A percentile compares a stretch with the other conserved stretches of the same genome.
Conservation (phyloP, 2,888 invertebrate genomes). For the Nudaria mundana region DNA sequence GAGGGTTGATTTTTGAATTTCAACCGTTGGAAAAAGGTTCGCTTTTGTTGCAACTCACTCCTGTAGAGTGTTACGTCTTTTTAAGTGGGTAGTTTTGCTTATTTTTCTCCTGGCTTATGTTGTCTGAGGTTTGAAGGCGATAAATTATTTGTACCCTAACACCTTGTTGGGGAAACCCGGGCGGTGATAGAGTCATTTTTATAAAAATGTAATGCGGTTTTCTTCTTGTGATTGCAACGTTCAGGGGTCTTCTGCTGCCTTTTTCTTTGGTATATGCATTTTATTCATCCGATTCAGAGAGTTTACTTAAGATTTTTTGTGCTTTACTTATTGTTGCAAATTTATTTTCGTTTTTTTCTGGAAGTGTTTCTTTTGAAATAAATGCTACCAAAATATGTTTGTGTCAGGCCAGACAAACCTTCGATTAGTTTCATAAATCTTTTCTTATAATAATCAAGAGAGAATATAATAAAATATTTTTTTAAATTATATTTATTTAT, state of each 20-base stretch:
- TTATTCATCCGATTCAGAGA: not conserved
- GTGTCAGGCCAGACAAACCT: too few species aligned
- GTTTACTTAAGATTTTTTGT: not conserved
- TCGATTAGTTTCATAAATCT: too few species aligned
- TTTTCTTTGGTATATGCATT: not conserved
- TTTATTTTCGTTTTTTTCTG: too few species aligned
- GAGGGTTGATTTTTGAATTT: slow-evolving; percentile 61
- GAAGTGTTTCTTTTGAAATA: too few species aligned
- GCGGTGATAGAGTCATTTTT: slow-evolving; percentile 75
- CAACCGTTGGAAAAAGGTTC: slow-evolving; percentile 45
- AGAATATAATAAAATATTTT: too few species aligned
- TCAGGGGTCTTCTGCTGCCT: not conserved
- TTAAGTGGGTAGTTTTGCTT: slow-evolving; percentile 77
- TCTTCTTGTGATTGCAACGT: slow-evolving; percentile 62
- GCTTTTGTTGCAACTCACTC: slow-evolving; percentile 38
- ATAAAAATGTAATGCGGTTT: slow-evolving; percentile 77
- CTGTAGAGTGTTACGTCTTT: slow-evolving; percentile 51
- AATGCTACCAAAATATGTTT: too few species aligned
- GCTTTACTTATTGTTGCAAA: too few species aligned
- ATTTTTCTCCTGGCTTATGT: slow-evolving; percentile 74
- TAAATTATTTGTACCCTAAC: slow-evolving; percentile 78
- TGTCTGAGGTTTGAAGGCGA: slow-evolving; percentile 69
- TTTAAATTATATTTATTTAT: too few species aligned
- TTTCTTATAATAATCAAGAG: too few species aligned
- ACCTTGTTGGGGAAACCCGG: slow-evolving; percentile 62